phyloP scores from a whole-genome alignment of 2,113 vertebrate genomes.

The Ancistrus triradiatus region DNA sequence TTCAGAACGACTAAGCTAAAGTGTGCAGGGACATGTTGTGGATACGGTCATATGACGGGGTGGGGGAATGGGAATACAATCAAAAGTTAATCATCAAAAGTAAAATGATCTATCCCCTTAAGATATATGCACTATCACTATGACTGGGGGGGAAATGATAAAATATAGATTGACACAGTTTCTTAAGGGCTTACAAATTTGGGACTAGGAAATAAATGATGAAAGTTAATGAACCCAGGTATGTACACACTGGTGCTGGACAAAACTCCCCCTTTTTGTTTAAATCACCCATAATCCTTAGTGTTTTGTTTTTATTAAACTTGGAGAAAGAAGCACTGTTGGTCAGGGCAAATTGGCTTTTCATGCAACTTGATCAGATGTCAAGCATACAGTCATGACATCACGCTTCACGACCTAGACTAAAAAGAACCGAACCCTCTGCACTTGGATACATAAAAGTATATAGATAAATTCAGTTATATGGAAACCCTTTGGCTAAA shows the following conservation, averaged over 20 bases:
- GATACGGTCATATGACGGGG: slow-evolving; percentile 52
- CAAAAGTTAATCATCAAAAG: neutral
- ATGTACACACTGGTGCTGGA: slow-evolving; percentile 47
- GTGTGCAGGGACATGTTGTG: slow-evolving; percentile 69
- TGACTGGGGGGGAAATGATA: too few relatives aligned
- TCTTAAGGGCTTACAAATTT: slow-evolving; percentile 16
- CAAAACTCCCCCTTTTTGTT: slow-evolving; percentile 31
- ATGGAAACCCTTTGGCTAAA: slow-evolving; percentile 75
- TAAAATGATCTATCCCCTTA: neutral
- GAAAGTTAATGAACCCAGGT: slow-evolving; percentile 33
- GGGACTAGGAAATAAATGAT: slow-evolving; percentile 16
- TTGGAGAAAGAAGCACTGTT: slow-evolving; percentile 42
- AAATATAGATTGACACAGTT: too few relatives aligned
- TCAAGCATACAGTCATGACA: slow-evolving; percentile 54
- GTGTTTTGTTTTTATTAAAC: slow-evolving; percentile 58
- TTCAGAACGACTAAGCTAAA: slow-evolving; percentile 43
- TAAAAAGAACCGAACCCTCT: slow-evolving; percentile 54
- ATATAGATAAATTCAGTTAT: slow-evolving; percentile 48
- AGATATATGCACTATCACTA: neutral
- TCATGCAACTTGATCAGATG: slow-evolving; percentile 40
- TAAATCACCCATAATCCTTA: slow-evolving; percentile 46
- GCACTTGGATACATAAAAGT: slow-evolving; percentile 58
- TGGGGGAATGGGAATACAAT: neutral
- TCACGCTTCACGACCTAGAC: slow-evolving; percentile 59
- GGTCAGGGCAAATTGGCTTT: slow-evolving; percentile 37